A percentile compares a stretch with the other conserved stretches of the same genome.
phyloP scores from a whole-genome alignment of 1,140 invertebrate species.

The Hesperophylax magnus region DNA sequence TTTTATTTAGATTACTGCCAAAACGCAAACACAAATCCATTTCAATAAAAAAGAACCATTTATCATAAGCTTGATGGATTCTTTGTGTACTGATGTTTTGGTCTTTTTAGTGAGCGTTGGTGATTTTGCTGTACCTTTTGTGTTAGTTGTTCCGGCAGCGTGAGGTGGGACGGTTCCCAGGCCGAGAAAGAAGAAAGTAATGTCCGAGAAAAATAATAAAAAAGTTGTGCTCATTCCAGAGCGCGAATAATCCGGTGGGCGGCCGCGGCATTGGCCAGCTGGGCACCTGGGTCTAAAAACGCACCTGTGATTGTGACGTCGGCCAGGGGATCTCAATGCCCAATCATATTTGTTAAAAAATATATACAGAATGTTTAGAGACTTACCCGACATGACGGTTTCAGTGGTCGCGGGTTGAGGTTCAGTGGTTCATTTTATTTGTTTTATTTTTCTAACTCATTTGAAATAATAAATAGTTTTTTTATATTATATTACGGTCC shows the following conservation, averaged over 20 bases:
- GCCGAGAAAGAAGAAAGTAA: slow-evolving; percentile 19
- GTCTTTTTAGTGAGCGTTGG: neutral
- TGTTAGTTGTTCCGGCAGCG: neutral
- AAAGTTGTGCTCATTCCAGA: slow-evolving; percentile 31
- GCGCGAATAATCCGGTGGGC: slow-evolving; percentile 17
- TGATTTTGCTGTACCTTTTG: neutral
- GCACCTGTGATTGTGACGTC: neutral
- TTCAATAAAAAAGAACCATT: too few relatives aligned
- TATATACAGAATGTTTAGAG: too few relatives aligned
- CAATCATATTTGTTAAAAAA: too few relatives aligned
- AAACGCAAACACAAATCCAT: neutral
- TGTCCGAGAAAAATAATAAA: slow-evolving; percentile 24
- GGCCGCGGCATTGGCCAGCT: neutral
- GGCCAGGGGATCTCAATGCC: neutral
- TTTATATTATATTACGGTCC: too few relatives aligned
- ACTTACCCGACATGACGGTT: too few relatives aligned
- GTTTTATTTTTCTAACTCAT: too few relatives aligned
- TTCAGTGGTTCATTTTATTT: too few relatives aligned
- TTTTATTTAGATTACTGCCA: slow-evolving; percentile 20
- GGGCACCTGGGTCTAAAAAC: neutral
- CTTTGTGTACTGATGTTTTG: neutral
- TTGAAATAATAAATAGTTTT: too few relatives aligned
- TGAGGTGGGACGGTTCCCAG: slow-evolving; percentile 22
- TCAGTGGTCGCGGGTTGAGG: too few relatives aligned
- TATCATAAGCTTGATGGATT: neutral